Evolutionary conservation across 1,140 invertebrate genomes (phyloP).

Genomic region (Achatina immaculata): DNA sequence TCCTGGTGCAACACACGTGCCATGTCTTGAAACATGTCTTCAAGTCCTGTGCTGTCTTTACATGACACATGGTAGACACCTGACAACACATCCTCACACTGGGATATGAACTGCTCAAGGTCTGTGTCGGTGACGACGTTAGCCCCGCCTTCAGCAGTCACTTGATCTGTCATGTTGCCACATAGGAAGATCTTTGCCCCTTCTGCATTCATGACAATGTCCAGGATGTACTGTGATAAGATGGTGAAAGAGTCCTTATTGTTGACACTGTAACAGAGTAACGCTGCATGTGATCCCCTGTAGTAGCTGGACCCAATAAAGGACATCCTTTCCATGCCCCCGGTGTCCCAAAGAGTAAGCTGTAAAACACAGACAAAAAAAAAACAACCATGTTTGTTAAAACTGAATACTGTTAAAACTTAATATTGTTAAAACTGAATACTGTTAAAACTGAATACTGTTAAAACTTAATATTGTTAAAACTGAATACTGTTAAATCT

Average conservation of each 20-base stretch:
- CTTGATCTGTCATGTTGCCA: slow-evolving; percentile 61
- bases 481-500: too few species aligned
- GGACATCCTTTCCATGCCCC: slow-evolving; percentile 68
- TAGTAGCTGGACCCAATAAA: slow-evolving; percentile 68
- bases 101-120: slow-evolving; percentile 92
- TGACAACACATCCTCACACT: slow-evolving; percentile 91
- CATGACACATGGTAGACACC: slow-evolving; percentile 92
- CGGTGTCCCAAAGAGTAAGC: slow-evolving; percentile 69
- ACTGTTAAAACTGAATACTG: too few species aligned
- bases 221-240: slow-evolving; percentile 65
- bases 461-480: too few species aligned
- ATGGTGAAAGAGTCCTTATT: slow-evolving; percentile 76
- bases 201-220: slow-evolving; percentile 68
- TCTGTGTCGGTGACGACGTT: slow-evolving; percentile 86
- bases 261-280: slow-evolving; percentile 79
- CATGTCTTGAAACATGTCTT: slow-evolving; percentile 92
- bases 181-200: slow-evolving; percentile 66
- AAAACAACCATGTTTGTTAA: neutral
- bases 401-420: too few species aligned
- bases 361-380: slow-evolving; percentile 45
- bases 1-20: slow-evolving; percentile 73
- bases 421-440: too few species aligned
- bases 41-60: slow-evolving; percentile 87
- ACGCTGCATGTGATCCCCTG: slow-evolving; percentile 63
- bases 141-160: slow-evolving; percentile 28